Evolutionary conservation across 2,113 vertebrate genomes (phyloP).

Genomic region (Bubalus kerabau): DNA sequence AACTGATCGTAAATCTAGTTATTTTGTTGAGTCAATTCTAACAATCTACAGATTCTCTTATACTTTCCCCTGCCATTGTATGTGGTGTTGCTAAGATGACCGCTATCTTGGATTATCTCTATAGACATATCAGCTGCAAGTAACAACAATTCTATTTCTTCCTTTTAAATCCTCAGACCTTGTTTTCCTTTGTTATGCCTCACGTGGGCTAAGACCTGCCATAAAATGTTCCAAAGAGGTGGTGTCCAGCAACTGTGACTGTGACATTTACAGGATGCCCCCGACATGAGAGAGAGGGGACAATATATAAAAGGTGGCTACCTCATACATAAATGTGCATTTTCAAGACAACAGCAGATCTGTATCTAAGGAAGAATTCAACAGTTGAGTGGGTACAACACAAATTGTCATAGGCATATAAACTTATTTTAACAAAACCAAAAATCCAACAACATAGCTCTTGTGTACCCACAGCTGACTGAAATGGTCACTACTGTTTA

Average conservation of each 20-base stretch:
- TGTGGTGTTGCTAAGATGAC: not conserved
- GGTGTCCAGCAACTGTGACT: not conserved
- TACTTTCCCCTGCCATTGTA: not conserved
- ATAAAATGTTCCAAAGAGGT: not conserved
- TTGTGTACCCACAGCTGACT: not conserved
- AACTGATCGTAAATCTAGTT: not conserved
- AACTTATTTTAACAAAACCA: not conserved
- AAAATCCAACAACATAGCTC: not conserved
- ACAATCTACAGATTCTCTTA: not conserved
- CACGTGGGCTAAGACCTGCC: not conserved
- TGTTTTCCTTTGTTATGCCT: not conserved
- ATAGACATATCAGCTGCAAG: not conserved
- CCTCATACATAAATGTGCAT: not conserved
- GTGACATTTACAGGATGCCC: not conserved
- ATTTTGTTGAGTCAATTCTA: not conserved
- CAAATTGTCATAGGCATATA: not conserved
- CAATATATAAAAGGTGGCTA: not conserved
- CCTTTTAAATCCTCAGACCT: not conserved
- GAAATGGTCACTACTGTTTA: not conserved
- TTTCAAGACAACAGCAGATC: not conserved
- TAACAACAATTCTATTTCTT: not conserved
- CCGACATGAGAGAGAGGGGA: not conserved
- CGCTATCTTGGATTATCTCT: not conserved
- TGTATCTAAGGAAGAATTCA: slow-evolving; percentile 17
- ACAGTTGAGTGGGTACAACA: not conserved